Evolutionary conservation across 2,888 invertebrate species (phyloP), one percentile per base, ranked within the genome.

Genomic region (Ophion costatus): DNA sequence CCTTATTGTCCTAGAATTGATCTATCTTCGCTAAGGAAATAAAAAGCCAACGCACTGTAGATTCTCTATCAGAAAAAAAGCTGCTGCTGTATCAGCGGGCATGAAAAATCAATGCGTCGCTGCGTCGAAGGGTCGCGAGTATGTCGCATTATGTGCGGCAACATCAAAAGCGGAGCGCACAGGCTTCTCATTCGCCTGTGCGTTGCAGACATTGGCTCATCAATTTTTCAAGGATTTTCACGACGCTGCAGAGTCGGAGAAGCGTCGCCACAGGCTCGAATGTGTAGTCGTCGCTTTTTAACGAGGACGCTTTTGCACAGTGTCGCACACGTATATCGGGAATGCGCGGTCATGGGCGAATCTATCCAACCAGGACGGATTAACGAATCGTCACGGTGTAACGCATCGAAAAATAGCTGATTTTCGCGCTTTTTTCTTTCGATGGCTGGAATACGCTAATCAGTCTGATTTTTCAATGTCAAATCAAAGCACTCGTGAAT

Each of bases 351-450:
- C 45, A n/a, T 38, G 45, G 45, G 38, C 20, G 56, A 66, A 66
- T 66, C 33, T 66, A 56, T 20, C 20, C 33, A 4, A 70, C 61
- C 70, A 78, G 78, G 63, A 33, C 69, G 59, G 56, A 67, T 11
- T 69, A 45, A 69, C 20, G 14, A 5, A 29, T 29, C 29, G 3
- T 29, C 29, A 2, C 29, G 3, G 29, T 29, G 29, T 29, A 29
- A 29, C 29, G 1, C 2, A 3, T 29, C 29, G 29, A 29, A 29
- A 29, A 29, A 29, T 29, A 29, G 29, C 29, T 29, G 29, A 29
- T 29, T 29, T 29, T 29, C 29, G 29, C 29, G 1, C 2, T 29
- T 29, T 29, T 29, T 29, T n/a, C n/a, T 29, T 29, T 1, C 29
- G 29, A 29, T 3, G 29, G 29, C 3, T 29, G 3, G 3, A 29